Evolutionary conservation across 1,140 invertebrate genomes (phyloP), one percentile per base, ranked within the genome.

Genomic region (Lethocerus indicus): DNA sequence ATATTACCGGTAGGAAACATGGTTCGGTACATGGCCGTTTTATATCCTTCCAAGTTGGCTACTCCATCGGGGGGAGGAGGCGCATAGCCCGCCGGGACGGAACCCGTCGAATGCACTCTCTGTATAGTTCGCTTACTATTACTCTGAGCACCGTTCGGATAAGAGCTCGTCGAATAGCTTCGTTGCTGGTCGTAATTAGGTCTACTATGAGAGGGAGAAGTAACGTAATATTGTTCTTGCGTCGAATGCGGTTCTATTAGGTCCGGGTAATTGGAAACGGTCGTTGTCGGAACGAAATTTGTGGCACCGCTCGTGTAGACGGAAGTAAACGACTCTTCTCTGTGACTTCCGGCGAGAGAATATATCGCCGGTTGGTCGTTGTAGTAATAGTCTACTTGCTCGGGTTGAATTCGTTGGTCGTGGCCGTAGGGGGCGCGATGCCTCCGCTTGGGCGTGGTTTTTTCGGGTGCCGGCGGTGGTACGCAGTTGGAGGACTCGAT

Each of bases 1-100:
- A 83, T 75, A 60, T 81, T 81, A 16, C 76, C 75, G 1, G 74
- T 71, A 29, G 78, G 79, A 61, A 79, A 81, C 67, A 73, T 78
- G 14, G 72, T 71, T 26, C 76, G 67, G 58, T 79, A 76, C 61
- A 74, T 70, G 2, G 69, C 68, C 21, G 65, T 65, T 65, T 79
- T 80, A 58, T 79, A 79, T 36, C 70, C 72, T 54, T 81, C 79
- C 61, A 77, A 71, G 57, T 75, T 72, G 52, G 70, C 63, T 50
- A 75, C 62, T 20, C 67, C 63, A 47, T 52, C 51, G 14, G 44
- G 23, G 25, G 36, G 41, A 32, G 44, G 78, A 72, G 36, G 64
- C n/a, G n/a, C n/a, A n/a, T n/a, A n/a, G 68, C 53, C 58, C 29
- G 41, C 29, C 1, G 57, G 55, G 26, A 57, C 52, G 9, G 59